Percentiles rank a stretch among this genome's conserved stretches.
phyloP scores from a whole-genome alignment of 2,888 invertebrate genomes.

The Drosophila cracens region DNA sequence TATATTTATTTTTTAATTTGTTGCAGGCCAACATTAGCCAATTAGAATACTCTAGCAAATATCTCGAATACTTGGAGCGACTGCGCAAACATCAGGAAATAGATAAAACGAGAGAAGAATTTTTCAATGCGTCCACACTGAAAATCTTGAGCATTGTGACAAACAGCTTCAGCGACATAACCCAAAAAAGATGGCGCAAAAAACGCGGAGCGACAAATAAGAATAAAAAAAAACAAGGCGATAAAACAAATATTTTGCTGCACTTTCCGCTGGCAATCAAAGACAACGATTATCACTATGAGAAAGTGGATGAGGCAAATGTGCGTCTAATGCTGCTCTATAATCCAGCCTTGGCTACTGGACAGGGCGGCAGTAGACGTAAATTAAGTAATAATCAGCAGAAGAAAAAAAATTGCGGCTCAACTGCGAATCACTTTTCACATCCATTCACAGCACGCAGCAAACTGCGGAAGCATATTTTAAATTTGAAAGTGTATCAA shows the following conservation, averaged over 20 bases:
- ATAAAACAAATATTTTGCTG: conserved; percentile 65
- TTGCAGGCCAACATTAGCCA: conserved; percentile 89
- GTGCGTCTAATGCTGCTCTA: conserved; percentile 81
- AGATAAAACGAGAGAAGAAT: background rate
- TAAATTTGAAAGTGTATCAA: conserved; percentile 82
- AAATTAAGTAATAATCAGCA: conserved; percentile 21
- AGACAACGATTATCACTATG: conserved; percentile 50
- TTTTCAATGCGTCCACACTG: conserved; percentile 32
- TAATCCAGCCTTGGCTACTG: conserved; percentile 69
- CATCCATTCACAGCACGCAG: background rate
- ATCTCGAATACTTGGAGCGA: conserved; percentile 86
- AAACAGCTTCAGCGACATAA: conserved; percentile 59
- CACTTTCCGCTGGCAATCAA: conserved; percentile 67
- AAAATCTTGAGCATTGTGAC: conserved; percentile 74
- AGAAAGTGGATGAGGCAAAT: conserved; percentile 82
- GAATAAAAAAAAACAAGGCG: conserved; percentile 2
- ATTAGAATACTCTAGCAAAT: conserved; percentile 88
- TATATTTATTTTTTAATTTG: conserved; percentile 9
- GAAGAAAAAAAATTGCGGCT: conserved; percentile 22
- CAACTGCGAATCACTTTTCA: background rate
- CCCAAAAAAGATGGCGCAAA: conserved; percentile 37
- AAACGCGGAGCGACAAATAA: conserved; percentile 20
- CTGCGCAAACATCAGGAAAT: conserved; percentile 62
- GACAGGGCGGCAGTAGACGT: background rate
- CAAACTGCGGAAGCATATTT: conserved; percentile 41